A percentile compares a stretch with the other conserved stretches of the same genome.
Conservation (phyloP, 2,888 invertebrate genomes). For the Cantharis rustica region DNA sequence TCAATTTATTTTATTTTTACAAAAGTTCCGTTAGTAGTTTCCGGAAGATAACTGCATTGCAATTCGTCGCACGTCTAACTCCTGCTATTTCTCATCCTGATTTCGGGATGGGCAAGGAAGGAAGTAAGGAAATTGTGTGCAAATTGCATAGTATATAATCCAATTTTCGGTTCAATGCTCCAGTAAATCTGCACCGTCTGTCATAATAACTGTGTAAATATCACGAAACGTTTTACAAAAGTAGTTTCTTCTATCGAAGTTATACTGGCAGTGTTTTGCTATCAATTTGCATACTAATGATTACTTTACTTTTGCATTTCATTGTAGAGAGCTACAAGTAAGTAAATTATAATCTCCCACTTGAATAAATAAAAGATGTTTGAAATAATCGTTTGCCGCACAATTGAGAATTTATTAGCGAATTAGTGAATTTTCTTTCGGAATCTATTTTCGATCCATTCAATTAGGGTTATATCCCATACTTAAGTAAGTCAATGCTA, state of each 20-base stretch:
- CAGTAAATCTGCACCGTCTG: conserved; percentile 35
- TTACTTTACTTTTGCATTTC: not conserved
- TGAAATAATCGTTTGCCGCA: not conserved
- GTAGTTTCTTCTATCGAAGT: conserved; percentile 12
- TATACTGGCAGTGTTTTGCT: conserved; percentile 27
- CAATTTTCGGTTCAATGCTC: conserved; percentile 38
- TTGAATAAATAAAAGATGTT: not conserved
- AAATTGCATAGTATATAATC: conserved; percentile 42
- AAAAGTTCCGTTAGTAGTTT: conserved; percentile 18
- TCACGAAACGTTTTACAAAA: conserved; percentile 25
- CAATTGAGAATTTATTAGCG: not conserved
- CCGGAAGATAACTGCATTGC: conserved; percentile 29
- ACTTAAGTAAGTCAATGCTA: conserved; percentile 14
- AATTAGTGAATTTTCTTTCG: not conserved
- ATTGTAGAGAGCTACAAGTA: not conserved
- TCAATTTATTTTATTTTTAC: conserved; percentile 26
- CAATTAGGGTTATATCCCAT: conserved; percentile 21
- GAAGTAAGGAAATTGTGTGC: conserved; percentile 44
- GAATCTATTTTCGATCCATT: conserved; percentile 21
- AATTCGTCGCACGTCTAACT: conserved; percentile 32
- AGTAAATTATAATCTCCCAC: not conserved
- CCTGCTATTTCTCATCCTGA: conserved; percentile 37
- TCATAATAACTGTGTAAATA: conserved; percentile 37
- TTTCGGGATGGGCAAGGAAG: conserved; percentile 39
- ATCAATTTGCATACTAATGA: conserved; percentile 41